phyloP scores from a whole-genome alignment of 35 echinoderm and acorn worm genomes.

The Amphiura filiformis region DNA sequence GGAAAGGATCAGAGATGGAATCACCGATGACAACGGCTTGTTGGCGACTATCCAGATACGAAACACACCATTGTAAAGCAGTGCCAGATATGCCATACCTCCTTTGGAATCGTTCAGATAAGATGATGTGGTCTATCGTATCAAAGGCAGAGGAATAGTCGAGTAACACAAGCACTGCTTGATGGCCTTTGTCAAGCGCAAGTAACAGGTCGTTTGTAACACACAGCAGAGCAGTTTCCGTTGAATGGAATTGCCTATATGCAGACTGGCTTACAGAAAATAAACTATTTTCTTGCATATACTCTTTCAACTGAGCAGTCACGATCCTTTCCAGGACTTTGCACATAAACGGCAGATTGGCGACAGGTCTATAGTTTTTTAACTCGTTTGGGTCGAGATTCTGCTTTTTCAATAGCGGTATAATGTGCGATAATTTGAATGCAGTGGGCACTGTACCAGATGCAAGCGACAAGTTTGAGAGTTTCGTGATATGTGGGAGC shows the following conservation, averaged over 20 bases:
- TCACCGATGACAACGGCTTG: conserved; percentile 3
- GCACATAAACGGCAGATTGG: conserved; percentile 45
- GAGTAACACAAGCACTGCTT: neutral
- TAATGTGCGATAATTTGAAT: conserved; percentile 43
- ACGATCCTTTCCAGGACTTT: conserved; percentile 68
- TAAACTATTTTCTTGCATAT: conserved; percentile 12
- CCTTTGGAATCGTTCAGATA: neutral
- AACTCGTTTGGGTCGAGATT: conserved; percentile 35
- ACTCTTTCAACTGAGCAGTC: conserved; percentile 24
- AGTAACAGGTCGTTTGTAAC: conserved; percentile 16
- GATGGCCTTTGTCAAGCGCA: neutral
- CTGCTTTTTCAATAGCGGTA: conserved; percentile 52
- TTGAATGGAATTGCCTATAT: conserved; percentile 43
- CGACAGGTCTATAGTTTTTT: conserved; percentile 62
- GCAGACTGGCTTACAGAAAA: conserved; percentile 36
- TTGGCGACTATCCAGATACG: conserved; percentile 1
- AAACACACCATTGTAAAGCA: neutral
- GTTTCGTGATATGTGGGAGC: conserved; percentile 47
- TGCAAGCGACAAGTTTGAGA: conserved; percentile 50
- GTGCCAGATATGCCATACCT: neutral
- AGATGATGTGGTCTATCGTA: neutral
- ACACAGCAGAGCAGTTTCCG: conserved; percentile 27
- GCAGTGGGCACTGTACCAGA: conserved; percentile 15
- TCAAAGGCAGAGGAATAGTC: conserved; percentile 10
- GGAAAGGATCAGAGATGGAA: neutral